These are phyloP conservation scores for Parnassius glacialis DNA, from an alignment of 2,888 invertebrate genomes.

Conservation along the genomic window DNA sequence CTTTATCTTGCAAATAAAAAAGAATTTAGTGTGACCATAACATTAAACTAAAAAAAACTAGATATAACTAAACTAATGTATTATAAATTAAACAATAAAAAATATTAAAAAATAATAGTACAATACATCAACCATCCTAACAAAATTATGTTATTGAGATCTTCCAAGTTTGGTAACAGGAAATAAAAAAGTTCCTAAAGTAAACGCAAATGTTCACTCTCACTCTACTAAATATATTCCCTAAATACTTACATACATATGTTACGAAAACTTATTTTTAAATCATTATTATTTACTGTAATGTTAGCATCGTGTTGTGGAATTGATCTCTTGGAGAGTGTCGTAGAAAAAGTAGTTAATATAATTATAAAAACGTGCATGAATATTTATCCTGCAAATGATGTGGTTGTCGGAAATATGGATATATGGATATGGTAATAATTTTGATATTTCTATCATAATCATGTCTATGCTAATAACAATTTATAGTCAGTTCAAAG, in stretches of 20 bases:
- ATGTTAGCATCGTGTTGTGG: slow-evolving; percentile 29
- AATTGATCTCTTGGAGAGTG: slow-evolving; percentile 46
- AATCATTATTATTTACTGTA: slow-evolving; percentile 1
- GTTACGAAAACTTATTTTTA: not conserved
- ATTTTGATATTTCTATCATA: not conserved
- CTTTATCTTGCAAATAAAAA: slow-evolving; percentile 5
- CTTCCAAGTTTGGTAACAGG: slow-evolving; percentile 1
- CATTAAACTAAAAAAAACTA: not conserved
- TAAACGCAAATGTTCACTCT: not conserved
- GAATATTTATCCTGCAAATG: not conserved
- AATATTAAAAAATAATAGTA: not conserved
- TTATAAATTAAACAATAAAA: not conserved
- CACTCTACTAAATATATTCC: not conserved
- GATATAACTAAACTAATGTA: not conserved
- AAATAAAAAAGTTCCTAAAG: slow-evolving; percentile 21
- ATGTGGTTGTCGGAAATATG: slow-evolving; percentile 1
- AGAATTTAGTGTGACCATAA: slow-evolving; percentile 2
- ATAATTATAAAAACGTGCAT: slow-evolving; percentile 22
- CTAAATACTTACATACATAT: slow-evolving; percentile 1
- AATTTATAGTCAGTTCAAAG: not conserved
- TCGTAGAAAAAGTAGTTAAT: slow-evolving; percentile 30
- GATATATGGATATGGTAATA: not conserved
- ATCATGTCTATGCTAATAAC: not conserved
- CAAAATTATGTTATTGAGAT: slow-evolving; percentile 2
- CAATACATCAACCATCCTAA: not conserved